Evolutionary conservation across 2,797 vertebrate genomes (phyloP), one percentile per base, ranked within the genome.

Genomic region (Sebastes matsubarae): DNA sequence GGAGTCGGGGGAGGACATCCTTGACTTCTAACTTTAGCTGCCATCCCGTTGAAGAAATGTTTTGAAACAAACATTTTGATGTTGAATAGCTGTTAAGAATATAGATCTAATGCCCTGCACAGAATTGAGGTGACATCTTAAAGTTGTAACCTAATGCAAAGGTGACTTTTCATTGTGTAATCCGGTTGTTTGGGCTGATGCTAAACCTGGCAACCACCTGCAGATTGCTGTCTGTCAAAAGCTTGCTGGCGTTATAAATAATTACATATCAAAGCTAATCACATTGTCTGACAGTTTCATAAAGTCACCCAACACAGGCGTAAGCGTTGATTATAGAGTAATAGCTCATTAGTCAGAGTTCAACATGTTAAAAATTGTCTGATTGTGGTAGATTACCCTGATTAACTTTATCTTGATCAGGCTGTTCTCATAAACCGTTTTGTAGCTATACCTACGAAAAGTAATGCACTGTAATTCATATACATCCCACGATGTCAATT

Each of bases 131-230:
- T 12, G 18, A 22, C 2, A 55, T 38, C 34, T 52, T 3, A 20
- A 20, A 34, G 11, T n/a, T 71, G 11, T n/a, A 36, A 57, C 32
- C 18, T 36, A 22, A 6, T 58, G n/a, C 32, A 59, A 74, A 38
- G 8, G 8, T 24, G 20, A 20, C 50, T 16, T 73, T 34, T 61
- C 57, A 66, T 30, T 32, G 8, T 5, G 25, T 71, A 57, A 70
- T 66, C 11, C 50, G 50, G 8, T 25, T 20, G 32, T 74, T 66
- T 64, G 16, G n/a, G 20, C 68, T 38, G 68, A 72, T 24, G 18
- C 46, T 70, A 75, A 77, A 83, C 58, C 60, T 81, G 60, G 13
- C 59, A 4, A 27, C 50, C 54, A 75, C 34, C 69, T 82, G 58
- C 71, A 74, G 65, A 83, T 67, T 2, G 5, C 54, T 38, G 46